Percentiles rank a stretch among this genome's conserved stretches.
phyloP scores from a whole-genome alignment of 2,888 invertebrate species.

The Tenodera sinensis region DNA sequence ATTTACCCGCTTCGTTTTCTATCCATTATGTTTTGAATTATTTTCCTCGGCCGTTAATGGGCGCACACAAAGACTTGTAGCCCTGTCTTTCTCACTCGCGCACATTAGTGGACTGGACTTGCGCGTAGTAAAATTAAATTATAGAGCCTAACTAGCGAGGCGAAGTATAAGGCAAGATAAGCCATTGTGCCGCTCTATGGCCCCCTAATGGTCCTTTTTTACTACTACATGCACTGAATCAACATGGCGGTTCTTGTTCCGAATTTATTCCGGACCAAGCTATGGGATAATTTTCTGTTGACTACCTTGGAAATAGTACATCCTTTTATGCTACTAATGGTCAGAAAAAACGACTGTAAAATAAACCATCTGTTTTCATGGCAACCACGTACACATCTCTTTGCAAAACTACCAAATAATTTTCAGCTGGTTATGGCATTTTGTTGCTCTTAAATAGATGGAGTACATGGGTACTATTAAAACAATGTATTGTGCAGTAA shows the following conservation, averaged over 20 bases:
- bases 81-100: not conserved
- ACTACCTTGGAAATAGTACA: not conserved
- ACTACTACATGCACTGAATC: not conserved
- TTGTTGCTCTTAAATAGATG: no score
- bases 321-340: not conserved
- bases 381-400: no score
- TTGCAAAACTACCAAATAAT: not conserved
- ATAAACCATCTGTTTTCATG: not conserved
- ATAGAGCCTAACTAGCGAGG: not conserved
- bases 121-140: slow-evolving; percentile 16
- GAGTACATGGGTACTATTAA: no score
- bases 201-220: not conserved
- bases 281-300: not conserved
- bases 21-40: not conserved
- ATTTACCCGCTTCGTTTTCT: not conserved
- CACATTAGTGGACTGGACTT: slow-evolving; percentile 13
- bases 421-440: not conserved
- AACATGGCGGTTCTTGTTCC: not conserved
- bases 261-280: not conserved
- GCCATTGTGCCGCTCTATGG: not conserved
- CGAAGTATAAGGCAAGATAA: slow-evolving; percentile 2
- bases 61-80: not conserved
- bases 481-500: no score
- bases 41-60: not conserved
- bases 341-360: not conserved